Evolutionary conservation across 1,140 invertebrate species (phyloP), one percentile per base, ranked within the genome.

Genomic region (Drosophila busckii): DNA sequence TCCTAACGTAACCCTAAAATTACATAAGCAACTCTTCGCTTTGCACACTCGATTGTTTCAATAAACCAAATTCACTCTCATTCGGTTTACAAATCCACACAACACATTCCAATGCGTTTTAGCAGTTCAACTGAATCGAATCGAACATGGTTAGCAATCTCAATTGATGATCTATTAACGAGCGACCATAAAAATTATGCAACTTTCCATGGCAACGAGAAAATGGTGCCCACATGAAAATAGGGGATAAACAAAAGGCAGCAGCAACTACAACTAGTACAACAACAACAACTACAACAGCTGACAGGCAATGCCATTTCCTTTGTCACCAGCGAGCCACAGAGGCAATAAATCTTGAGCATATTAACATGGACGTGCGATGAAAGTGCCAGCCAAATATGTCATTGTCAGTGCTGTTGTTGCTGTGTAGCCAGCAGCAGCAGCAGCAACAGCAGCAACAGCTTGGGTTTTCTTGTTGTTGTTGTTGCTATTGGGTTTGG

Each of bases 281-380:
- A 54, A 40, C 38, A 19, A 34, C 42, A 50, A 50, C 60, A 35
- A 49, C 35, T 40, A 19, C 28, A 59, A 53, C 53, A 66, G 56
- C 50, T 44, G 42, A 53, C 75, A 65, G 46, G 35, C 61, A 80
- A 69, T 80, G 75, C 73, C 68, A 80, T 80, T 80, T 80, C 73
- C 73, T 80, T 73, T 80, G 75, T 64, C 69, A 73, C 10, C 28
- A 35, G 15, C n/a, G 29, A 31, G 12, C 7, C 29, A 22, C 46
- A 48, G 41, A 31, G 53, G 66, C 65, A 60, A 82, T 82, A 82
- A 82, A 82, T 82, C 75, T 68, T 70, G 32, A 46, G 45, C 75
- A 83, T 80, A 80, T 80, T 80, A 80, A 80, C 75, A 82, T 80
- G 75, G 76, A 80, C 65, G 75, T 80, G 61, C 75, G 75, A 70